phyloP scores from a whole-genome alignment of 2,888 invertebrate genomes.

The Gymnosoma rotundatum region DNA sequence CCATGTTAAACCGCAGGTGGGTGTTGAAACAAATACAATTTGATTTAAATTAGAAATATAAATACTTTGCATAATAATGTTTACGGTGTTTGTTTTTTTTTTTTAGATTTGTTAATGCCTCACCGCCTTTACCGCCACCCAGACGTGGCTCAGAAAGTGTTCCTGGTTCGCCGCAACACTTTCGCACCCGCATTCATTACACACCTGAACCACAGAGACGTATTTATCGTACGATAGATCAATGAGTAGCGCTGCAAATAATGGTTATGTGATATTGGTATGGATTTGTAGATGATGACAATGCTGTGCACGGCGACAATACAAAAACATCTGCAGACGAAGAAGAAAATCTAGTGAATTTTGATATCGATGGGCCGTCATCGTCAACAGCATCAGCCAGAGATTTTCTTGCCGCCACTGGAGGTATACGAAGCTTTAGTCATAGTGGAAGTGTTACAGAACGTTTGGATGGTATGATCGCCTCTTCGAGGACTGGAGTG shows the following conservation, averaged over 20 bases:
- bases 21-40: constrained; percentile 7
- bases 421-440: constrained; percentile 51
- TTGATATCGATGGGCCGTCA: constrained; percentile 45
- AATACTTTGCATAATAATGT: neutral
- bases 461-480: constrained; percentile 56
- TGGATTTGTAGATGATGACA: constrained; percentile 79
- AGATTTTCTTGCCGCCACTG: constrained; percentile 48
- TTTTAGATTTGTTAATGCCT: constrained; percentile 82
- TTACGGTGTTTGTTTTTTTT: neutral
- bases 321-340: neutral
- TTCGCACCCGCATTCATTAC: constrained; percentile 85
- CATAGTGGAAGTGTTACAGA: constrained; percentile 67
- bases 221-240: constrained; percentile 83
- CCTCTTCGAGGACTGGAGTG: constrained; percentile 5
- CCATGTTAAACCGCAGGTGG: constrained; percentile 84
- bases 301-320: constrained; percentile 22
- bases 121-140: constrained; percentile 82
- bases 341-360: constrained; percentile 19
- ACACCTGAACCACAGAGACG: constrained; percentile 85
- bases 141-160: constrained; percentile 87
- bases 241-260: constrained; percentile 83
- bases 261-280: constrained; percentile 83
- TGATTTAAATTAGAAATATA: too few species aligned
- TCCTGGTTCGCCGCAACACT: constrained; percentile 87
- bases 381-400: constrained; percentile 48